A percentile compares a stretch with the other conserved stretches of the same genome.
These are phyloP conservation scores for Rhabditophanes sp. DNA, from an alignment of 2,888 invertebrate species.

Conservation along the genomic window DNA sequence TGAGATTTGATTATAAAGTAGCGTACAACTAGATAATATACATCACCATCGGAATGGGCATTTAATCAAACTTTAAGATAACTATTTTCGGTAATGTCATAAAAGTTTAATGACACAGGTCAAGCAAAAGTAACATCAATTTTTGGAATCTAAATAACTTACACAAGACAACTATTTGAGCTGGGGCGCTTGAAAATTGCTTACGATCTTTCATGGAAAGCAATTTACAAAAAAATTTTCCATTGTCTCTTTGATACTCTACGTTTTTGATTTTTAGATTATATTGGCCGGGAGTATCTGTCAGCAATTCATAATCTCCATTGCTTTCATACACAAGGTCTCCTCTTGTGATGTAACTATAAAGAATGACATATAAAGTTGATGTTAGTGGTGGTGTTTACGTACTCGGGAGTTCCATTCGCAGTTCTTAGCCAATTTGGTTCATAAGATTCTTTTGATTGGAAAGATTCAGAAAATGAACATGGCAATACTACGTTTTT, in stretches of 20 bases:
- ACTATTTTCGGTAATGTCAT: too few species aligned
- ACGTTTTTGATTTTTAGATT: constrained; percentile 74
- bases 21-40: too few species aligned
- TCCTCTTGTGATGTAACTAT: constrained; percentile 8
- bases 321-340: constrained; percentile 7
- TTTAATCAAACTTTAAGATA: too few species aligned
- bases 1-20: too few species aligned
- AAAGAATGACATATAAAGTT: constrained; percentile 5
- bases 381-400: not conserved
- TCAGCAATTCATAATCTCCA: constrained; percentile 7
- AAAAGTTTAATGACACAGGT: too few species aligned
- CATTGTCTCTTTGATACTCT: constrained; percentile 75
- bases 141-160: too few species aligned
- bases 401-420: constrained; percentile 10
- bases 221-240: constrained; percentile 60
- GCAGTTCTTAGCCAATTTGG: constrained; percentile 14
- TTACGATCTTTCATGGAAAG: constrained; percentile 59
- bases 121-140: too few species aligned
- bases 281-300: constrained; percentile 55
- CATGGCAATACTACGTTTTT: constrained; percentile 24
- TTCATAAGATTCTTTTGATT: constrained; percentile 15
- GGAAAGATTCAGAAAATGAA: constrained; percentile 14
- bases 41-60: too few species aligned
- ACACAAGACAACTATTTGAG: constrained; percentile 39
- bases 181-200: constrained; percentile 28